These are phyloP conservation scores for Dicerorhinus sumatrensis DNA, from an alignment of 2,113 vertebrate species.

Conservation along the genomic window DNA sequence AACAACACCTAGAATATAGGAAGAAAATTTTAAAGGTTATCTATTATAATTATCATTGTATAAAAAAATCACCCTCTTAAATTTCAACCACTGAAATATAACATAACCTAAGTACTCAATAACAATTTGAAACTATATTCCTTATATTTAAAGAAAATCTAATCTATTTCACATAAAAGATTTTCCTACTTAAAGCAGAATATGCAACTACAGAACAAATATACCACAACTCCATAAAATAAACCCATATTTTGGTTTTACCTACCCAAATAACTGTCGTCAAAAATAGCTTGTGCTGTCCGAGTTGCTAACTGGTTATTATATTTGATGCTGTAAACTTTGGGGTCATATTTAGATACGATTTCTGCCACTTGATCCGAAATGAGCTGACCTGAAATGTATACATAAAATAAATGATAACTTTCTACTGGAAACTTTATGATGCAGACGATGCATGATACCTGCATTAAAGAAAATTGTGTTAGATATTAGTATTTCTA, in stretches of 20 bases:
- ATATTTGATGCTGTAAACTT: constrained; percentile 88
- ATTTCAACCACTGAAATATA: neutral
- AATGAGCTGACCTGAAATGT: constrained; percentile 94
- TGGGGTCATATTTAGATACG: constrained; percentile 86
- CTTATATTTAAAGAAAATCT: neutral
- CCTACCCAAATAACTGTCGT: constrained; percentile 98
- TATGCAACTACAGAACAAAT: neutral
- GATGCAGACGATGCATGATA: neutral
- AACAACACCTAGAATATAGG: neutral
- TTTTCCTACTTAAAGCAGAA: neutral
- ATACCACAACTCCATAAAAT: neutral
- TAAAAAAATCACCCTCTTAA: neutral
- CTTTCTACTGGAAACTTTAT: neutral
- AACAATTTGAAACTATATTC: neutral
- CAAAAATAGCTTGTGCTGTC: constrained; percentile 92
- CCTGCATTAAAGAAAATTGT: rapidly evolving
- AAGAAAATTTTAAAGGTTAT: neutral
- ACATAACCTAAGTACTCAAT: neutral
- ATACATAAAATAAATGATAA: neutral
- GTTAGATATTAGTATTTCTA: neutral
- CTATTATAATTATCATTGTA: neutral
- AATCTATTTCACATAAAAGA: neutral
- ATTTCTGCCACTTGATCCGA: constrained; percentile 95
- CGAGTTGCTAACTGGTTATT: constrained; percentile 91
- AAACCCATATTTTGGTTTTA: constrained; percentile 14